Evolutionary conservation across 1,140 invertebrate genomes (phyloP), one percentile per base, ranked within the genome.

Genomic region (Hycleus phaleratus): DNA sequence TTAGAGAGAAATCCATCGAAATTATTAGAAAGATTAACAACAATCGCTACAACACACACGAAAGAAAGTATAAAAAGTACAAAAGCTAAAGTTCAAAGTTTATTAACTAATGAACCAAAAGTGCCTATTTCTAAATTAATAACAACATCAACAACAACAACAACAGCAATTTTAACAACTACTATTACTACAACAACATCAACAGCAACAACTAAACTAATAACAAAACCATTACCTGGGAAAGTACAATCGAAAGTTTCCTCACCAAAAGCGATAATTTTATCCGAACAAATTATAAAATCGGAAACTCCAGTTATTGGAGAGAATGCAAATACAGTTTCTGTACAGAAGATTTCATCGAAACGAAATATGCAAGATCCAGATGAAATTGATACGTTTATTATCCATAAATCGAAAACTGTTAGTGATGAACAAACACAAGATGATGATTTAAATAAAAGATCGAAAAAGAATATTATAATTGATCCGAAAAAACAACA

Each of bases 271-370:
- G 62, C 71, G 8, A 68, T 69, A 26, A 73, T 74, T 39, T 57
- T 73, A 32, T 72, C 72, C 0, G 70, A 74, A 46, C 67, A 71
- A 46, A 66, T 74, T 26, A 71, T 74, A n/a, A 69, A 64, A 62
- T 55, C 65, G 5, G 47, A 63, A 7, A 57, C 51, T 48, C 9
- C 57, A 40, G 10, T 55, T 8, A 32, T 32, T 32, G 47, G 32
- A 5, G 32, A 32, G 4, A 32, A 32, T 32, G 44, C 43, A 9
- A 57, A 56, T 32, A 57, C 38, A 4, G 62, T 67, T 10, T 64
- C 65, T 0, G 63, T 67, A 6, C 60, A 66, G 43, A 68, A 66
- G 55, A 46, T 65, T 25, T 52, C 46, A 10, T 58, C 66, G 4
- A 70, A 70, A 54, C 55, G 65, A 10, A 62, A 44, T n/a, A 64